These are phyloP conservation scores for Grammomys dolichurus DNA, from an alignment of 2,113 vertebrate genomes.

Conservation along the genomic window DNA sequence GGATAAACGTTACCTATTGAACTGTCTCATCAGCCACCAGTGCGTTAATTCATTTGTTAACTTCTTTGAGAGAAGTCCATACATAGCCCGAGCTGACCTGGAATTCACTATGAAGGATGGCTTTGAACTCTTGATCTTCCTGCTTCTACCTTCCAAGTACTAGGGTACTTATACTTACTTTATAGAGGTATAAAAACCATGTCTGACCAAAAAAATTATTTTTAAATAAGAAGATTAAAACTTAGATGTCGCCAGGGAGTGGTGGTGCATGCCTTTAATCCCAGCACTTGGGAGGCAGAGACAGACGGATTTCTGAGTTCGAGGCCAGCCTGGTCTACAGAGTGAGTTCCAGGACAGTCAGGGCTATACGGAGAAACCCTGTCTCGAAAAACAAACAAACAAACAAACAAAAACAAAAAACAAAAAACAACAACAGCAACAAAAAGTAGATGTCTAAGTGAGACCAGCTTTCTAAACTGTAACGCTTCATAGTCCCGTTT, in stretches of 20 bases:
- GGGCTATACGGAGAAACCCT: no score
- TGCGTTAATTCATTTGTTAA: neutral
- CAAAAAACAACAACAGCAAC: no score
- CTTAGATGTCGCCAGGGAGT: neutral
- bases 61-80: neutral
- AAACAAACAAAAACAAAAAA: no score
- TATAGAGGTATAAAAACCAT: neutral
- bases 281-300: no score
- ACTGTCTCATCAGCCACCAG: neutral
- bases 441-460: neutral
- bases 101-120: no score
- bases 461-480: conserved; percentile 45
- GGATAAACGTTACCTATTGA: neutral
- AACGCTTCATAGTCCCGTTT: conserved; percentile 44
- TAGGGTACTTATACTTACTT: no score
- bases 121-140: neutral
- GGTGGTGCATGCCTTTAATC: no score
- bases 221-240: conserved; percentile 33
- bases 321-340: no score
- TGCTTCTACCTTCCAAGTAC: neutral
- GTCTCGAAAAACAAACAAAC: no score
- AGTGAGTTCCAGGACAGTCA: no score
- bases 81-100: neutral
- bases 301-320: no score
- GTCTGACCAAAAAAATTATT: neutral